phyloP scores from a whole-genome alignment of 2,888 invertebrate species.

The Polyommatus icarus region DNA sequence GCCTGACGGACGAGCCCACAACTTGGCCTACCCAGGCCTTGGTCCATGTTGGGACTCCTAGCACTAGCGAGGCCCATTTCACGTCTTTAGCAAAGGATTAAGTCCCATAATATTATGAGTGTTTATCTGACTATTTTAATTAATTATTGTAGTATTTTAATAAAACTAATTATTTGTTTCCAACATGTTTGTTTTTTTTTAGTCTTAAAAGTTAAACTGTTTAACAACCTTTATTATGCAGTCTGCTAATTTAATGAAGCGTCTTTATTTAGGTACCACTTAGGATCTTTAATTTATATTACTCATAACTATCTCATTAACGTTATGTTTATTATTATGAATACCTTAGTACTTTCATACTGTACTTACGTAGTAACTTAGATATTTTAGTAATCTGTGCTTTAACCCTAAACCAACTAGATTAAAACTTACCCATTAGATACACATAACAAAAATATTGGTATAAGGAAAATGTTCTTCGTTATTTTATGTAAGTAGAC shows the following conservation, averaged over 20 bases:
- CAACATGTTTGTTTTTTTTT: no score
- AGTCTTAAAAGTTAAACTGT: no score
- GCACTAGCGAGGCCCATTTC: constrained; percentile 48
- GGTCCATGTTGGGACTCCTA: constrained; percentile 63
- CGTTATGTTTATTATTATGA: no score
- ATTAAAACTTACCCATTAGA: background rate
- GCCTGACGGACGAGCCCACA: constrained; percentile 53
- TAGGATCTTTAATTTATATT: no score
- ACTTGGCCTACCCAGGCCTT: constrained; percentile 60
- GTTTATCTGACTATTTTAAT: background rate
- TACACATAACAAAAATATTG: background rate
- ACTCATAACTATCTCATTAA: no score
- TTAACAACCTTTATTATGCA: no score
- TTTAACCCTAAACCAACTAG: constrained; percentile 8
- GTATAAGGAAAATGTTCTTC: background rate
- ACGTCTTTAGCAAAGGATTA: constrained; percentile 59
- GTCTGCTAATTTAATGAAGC: no score
- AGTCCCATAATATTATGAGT: background rate
- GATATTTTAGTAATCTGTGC: background rate
- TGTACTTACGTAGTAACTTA: no score
- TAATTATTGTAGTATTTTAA: no score
- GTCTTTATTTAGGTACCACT: no score
- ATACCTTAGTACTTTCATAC: no score
- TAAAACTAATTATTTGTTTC: no score
- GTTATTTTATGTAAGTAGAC: background rate